Evolutionary conservation across 2,797 vertebrate species (phyloP), one percentile per base, ranked within the genome.

Genomic region (Fringilla coelebs): DNA sequence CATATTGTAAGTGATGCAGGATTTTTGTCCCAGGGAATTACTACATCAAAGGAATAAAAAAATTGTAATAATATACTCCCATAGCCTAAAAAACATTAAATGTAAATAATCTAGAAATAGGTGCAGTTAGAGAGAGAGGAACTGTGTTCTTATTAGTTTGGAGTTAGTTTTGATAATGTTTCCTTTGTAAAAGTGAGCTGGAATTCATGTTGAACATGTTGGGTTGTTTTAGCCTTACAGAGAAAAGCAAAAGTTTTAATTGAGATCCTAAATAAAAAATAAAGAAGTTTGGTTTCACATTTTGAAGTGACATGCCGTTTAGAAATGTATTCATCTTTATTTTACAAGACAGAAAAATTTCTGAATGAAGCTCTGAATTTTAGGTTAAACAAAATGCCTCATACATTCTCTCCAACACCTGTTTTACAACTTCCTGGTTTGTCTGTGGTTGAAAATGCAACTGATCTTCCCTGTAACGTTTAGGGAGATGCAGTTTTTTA

Each of bases 201-300:
- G 40, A 73, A 67, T 77, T 79, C 21, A 20, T 16, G 4, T 32
- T 77, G 48, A 88, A 77, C 9, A 71, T 0, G 0, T 36, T 0
- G 4, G 55, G 22, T 34, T 25, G 7, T 71, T 83, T 72, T 52
- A 68, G 19, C 11, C 38, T 22, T 26, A 45, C 26, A 49, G 41
- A 74, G 32, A 55, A 94, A 77, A 90, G 2, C 5, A 62, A 1
- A 65, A 26, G 8, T 55, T 36, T 17, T 78, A 19, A 65, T 51
- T 46, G 40, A 45, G 11, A 32, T 45, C 15, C 29, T 51, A 63
- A 75, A 61, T 21, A 45, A 78, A 77, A 85, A 66, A 25, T 18
- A 28, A 4, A 22, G 16, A 79, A 18, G 4, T 45, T 68, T 74
- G 8, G 13, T 77, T 88, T 81, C 45, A 14, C 8, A 29, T 78